Conservation (phyloP, 2,888 invertebrate genomes). For the Sinelater perroti region DNA sequence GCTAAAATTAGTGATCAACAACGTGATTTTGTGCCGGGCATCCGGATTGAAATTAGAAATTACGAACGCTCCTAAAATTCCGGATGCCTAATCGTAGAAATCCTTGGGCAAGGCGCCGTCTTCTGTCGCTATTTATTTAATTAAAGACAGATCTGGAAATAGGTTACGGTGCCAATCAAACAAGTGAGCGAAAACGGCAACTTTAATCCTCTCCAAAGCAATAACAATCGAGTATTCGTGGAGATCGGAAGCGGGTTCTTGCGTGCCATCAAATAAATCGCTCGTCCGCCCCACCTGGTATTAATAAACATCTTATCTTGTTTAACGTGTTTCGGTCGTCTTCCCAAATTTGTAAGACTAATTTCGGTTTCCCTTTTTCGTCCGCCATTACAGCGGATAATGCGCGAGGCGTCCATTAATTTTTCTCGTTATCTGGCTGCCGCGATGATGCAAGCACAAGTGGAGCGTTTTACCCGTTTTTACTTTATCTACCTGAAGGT, state of each 20-base stretch:
- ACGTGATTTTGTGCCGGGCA: no score
- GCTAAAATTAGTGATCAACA: no score
- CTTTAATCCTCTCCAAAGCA: no score
- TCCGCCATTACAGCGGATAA: constrained; percentile 6
- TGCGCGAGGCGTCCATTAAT: constrained; percentile 8
- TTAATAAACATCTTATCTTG: constrained; percentile 8
- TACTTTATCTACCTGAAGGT: neutral
- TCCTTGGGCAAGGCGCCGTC: no score
- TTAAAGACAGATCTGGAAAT: no score
- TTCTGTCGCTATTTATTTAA: no score
- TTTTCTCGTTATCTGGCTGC: constrained; percentile 11
- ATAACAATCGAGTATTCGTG: no score
- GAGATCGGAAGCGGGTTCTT: constrained; percentile 1
- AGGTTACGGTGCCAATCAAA: no score
- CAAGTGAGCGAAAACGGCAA: no score
- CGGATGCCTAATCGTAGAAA: no score
- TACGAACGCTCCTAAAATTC: no score
- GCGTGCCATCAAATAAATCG: neutral
- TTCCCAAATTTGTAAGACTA: constrained; percentile 34
- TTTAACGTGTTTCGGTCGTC: constrained; percentile 23
- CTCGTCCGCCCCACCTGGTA: neutral
- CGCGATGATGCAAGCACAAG: neutral
- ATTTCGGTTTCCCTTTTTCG: constrained; percentile 33
- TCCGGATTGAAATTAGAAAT: no score
- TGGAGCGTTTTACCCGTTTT: neutral